A percentile compares a stretch with the other conserved stretches of the same genome.
phyloP scores from a whole-genome alignment of 2,797 vertebrate genomes.

The Trematomus bernacchii region DNA sequence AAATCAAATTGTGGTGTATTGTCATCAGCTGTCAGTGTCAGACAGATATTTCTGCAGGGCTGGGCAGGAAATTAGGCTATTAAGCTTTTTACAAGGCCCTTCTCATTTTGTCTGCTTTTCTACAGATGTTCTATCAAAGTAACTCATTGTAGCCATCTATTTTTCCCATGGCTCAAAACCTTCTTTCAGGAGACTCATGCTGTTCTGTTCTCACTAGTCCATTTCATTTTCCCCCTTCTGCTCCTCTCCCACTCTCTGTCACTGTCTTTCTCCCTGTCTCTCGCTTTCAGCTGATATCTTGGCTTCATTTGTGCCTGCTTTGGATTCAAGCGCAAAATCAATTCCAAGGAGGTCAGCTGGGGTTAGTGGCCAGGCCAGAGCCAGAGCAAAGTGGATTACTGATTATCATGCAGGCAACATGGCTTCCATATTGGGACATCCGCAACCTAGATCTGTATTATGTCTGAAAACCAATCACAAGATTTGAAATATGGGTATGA shows the following conservation, averaged over 20 bases:
- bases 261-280: conserved; percentile 18
- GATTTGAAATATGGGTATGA: conserved; percentile 63
- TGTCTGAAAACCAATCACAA: conserved; percentile 61
- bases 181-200: conserved; percentile 79
- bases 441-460: conserved; percentile 68
- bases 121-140: conserved; percentile 93
- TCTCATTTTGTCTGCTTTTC: conserved; percentile 86
- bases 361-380: conserved; percentile 87
- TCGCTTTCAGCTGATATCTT: conserved; percentile 80
- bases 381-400: conserved; percentile 88
- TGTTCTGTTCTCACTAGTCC: conserved; percentile 22
- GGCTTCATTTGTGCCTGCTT: conserved; percentile 90
- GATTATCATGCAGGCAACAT: conserved; percentile 88
- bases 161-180: conserved; percentile 89
- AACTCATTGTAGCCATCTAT: conserved; percentile 92
- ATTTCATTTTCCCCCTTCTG: conserved; percentile 42
- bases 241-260: conserved; percentile 20
- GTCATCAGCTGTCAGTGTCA: conserved; percentile 92
- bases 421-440: conserved; percentile 65
- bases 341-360: conserved; percentile 92
- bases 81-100: conserved; percentile 89
- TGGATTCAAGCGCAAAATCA: conserved; percentile 93
- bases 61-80: conserved; percentile 96
- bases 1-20: conserved; percentile 91
- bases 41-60: conserved; percentile 90